phyloP scores from a whole-genome alignment of 2,888 invertebrate species.

The Nemotelus pantherinus region DNA sequence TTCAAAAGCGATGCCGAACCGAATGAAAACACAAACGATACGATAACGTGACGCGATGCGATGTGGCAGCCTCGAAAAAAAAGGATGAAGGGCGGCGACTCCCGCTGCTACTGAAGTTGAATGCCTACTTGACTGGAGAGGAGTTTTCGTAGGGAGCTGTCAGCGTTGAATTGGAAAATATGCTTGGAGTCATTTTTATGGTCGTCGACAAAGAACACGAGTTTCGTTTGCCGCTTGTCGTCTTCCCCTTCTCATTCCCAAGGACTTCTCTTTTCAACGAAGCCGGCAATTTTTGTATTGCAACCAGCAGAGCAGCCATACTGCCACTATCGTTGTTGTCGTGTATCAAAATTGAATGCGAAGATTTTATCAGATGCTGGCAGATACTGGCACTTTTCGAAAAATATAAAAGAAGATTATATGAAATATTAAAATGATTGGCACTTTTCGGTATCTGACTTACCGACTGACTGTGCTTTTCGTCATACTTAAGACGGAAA shows the following conservation, averaged over 20 bases:
- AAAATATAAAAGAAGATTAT: conserved; percentile 29
- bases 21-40: not conserved
- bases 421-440: conserved; percentile 34
- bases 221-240: not conserved
- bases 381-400: conserved; percentile 14
- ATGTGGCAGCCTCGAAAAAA: too few relatives aligned
- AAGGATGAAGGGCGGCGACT: too few relatives aligned
- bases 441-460: conserved; percentile 32
- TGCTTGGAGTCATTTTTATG: conserved; percentile 28
- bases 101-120: not conserved
- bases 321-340: not conserved
- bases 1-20: conserved; percentile 6
- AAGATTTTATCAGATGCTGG: conserved; percentile 25
- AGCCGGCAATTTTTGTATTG: too few relatives aligned
- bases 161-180: conserved; percentile 30
- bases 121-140: not conserved
- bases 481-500: conserved; percentile 25
- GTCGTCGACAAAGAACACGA: conserved; percentile 24
- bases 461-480: conserved; percentile 28
- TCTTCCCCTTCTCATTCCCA: not conserved
- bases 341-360: conserved; percentile 32
- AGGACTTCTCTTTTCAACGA: not conserved
- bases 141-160: not conserved
- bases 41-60: too few relatives aligned
- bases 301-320: not conserved